Evolutionary conservation across 2,797 vertebrate species (phyloP).

Genomic region (Fistularia tabacaria): DNA sequence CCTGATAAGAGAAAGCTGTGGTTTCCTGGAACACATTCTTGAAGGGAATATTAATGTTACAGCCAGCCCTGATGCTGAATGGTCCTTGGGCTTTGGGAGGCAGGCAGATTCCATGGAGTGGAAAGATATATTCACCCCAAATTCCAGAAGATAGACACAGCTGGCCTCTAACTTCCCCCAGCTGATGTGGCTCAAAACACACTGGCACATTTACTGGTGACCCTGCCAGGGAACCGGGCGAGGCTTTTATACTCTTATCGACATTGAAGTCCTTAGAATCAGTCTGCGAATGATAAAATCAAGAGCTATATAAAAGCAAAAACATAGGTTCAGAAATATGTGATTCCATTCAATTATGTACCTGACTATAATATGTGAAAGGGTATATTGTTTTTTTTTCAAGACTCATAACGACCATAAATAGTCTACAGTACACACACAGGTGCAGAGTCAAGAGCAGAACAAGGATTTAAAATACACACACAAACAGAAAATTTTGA

Average conservation of each 20-base stretch:
- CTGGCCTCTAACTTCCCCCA: constrained; percentile 74
- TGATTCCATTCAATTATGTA: no score
- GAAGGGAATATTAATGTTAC: constrained; percentile 77
- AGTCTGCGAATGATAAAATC: constrained; percentile 56
- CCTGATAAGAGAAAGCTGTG: constrained; percentile 69
- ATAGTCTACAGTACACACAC: no score
- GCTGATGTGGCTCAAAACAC: constrained; percentile 80
- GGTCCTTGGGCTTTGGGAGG: constrained; percentile 84
- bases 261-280: constrained; percentile 75
- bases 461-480: no score
- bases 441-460: no score
- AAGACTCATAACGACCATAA: no score
- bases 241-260: constrained; percentile 62
- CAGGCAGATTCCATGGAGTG: constrained; percentile 73
- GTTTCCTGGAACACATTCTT: constrained; percentile 83
- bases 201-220: constrained; percentile 77
- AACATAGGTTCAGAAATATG: no score
- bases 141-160: constrained; percentile 71
- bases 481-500: no score
- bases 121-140: constrained; percentile 79
- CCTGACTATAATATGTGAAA: no score
- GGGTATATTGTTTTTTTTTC: no score
- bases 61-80: constrained; percentile 68
- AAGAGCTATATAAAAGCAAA: neutral
- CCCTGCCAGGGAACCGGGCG: constrained; percentile 68